Evolutionary conservation across 2,888 invertebrate species (phyloP).

Genomic region (Ophion ventricosus): DNA sequence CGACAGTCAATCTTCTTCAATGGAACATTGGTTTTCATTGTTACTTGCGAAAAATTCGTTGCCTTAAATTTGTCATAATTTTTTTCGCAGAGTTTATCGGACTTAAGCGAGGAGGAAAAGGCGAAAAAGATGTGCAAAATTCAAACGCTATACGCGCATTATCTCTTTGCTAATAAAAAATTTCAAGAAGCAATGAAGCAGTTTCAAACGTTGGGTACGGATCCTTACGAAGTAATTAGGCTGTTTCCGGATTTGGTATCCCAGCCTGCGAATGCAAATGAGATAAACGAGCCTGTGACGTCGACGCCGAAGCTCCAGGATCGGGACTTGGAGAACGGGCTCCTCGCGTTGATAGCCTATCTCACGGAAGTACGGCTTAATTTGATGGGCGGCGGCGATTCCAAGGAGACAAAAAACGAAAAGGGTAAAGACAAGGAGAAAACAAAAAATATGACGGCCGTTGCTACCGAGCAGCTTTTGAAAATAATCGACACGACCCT

Average conservation of each 20-base stretch:
- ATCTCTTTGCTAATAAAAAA: constrained; percentile 94
- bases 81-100: constrained; percentile 89
- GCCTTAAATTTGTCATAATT: background rate
- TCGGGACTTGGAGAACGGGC: constrained; percentile 93
- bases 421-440: constrained; percentile 75
- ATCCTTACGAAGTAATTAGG: constrained; percentile 97
- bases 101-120: constrained; percentile 92
- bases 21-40: constrained; percentile 65
- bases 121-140: constrained; percentile 93
- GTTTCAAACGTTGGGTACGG: constrained; percentile 94
- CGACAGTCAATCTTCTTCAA: too few relatives aligned
- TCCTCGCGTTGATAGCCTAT: constrained; percentile 95
- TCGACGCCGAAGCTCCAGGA: constrained; percentile 88
- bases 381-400: constrained; percentile 82
- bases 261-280: constrained; percentile 83
- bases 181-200: constrained; percentile 96
- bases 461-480: constrained; percentile 87
- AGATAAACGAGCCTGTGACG: constrained; percentile 81
- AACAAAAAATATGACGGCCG: constrained; percentile 82
- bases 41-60: background rate
- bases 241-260: constrained; percentile 95
- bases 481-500: constrained; percentile 99
- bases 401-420: constrained; percentile 76
- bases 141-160: constrained; percentile 94
- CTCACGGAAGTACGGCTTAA: constrained; percentile 90